These are phyloP conservation scores for Theodoxus fluviatilis DNA, from an alignment of 2,888 invertebrate genomes.

Conservation along the genomic window DNA sequence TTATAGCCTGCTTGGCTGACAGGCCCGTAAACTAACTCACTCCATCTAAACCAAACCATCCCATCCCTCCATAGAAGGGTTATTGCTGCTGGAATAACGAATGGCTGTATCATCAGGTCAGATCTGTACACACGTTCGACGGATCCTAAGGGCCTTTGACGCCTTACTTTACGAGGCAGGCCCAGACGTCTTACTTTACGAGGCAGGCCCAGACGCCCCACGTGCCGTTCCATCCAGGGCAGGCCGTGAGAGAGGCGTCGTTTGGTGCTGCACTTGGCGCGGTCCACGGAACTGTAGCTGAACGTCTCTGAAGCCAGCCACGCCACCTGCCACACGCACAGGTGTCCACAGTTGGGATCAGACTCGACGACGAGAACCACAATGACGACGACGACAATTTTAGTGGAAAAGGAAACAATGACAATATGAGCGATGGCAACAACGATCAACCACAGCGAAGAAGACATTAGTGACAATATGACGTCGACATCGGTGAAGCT, in stretches of 20 bases:
- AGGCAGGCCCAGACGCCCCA: constrained; percentile 95
- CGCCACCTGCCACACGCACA: constrained; percentile 77
- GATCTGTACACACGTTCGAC: constrained; percentile 26
- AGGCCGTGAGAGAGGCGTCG: constrained; percentile 92
- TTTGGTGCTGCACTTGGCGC: constrained; percentile 94
- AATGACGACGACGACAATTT: no score
- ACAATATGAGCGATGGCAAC: no score
- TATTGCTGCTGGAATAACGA: background rate
- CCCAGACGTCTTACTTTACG: constrained; percentile 77
- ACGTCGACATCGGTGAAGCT: no score
- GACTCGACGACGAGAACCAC: no score
- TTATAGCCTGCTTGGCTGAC: no score
- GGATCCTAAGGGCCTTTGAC: background rate
- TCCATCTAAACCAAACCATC: background rate
- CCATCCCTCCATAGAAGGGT: background rate
- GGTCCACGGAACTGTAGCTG: constrained; percentile 94
- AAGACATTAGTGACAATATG: no score
- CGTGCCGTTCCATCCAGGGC: constrained; percentile 87
- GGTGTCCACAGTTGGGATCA: no score
- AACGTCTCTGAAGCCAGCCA: constrained; percentile 97
- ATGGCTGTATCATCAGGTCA: background rate
- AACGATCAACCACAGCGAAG: no score
- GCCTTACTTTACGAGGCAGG: constrained; percentile 23
- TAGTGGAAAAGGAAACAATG: no score
- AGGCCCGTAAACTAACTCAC: no score